Percentiles rank a stretch among this genome's conserved stretches.
These are phyloP conservation scores for Sebastes steindachneri DNA, from an alignment of 2,797 vertebrate genomes.

Conservation along the genomic window DNA sequence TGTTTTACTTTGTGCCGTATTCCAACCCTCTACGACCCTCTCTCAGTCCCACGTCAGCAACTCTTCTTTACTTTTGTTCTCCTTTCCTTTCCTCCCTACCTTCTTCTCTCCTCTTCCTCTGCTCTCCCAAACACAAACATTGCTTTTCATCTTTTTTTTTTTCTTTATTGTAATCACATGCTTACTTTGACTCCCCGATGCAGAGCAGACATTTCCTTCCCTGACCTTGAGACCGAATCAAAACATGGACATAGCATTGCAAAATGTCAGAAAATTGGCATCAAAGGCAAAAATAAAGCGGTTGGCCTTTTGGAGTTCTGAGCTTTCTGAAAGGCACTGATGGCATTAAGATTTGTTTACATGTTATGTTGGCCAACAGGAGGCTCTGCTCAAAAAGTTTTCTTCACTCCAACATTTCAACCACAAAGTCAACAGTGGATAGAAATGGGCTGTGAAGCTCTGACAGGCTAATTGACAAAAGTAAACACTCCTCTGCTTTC, in stretches of 20 bases:
- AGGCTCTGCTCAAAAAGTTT: slow-evolving; percentile 31
- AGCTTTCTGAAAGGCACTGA: slow-evolving; percentile 13
- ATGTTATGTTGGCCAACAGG: slow-evolving; percentile 24
- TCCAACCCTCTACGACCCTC: neutral
- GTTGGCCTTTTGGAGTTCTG: slow-evolving; percentile 34
- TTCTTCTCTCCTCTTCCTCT: neutral
- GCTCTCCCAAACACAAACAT: neutral
- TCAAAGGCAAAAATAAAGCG: slow-evolving; percentile 32
- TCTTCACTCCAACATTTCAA: slow-evolving; percentile 35
- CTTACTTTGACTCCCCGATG: slow-evolving; percentile 19
- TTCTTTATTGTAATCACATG: neutral
- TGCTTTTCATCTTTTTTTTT: neutral
- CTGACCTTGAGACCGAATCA: slow-evolving; percentile 1
- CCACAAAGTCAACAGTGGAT: slow-evolving; percentile 57
- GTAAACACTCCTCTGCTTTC: slow-evolving; percentile 46
- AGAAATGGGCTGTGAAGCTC: slow-evolving; percentile 51
- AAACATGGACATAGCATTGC: slow-evolving; percentile 10
- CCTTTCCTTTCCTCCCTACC: neutral
- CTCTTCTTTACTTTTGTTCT: neutral
- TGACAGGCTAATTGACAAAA: slow-evolving; percentile 50
- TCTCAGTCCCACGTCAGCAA: too few relatives aligned
- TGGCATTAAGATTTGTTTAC: slow-evolving; percentile 48
- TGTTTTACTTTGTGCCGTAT: neutral
- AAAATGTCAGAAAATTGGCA: slow-evolving; percentile 30
- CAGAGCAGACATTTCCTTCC: neutral